Percentiles rank a stretch among this genome's conserved stretches.
Conservation (phyloP, 1,140 invertebrate genomes). For the Ladona fulva region DNA sequence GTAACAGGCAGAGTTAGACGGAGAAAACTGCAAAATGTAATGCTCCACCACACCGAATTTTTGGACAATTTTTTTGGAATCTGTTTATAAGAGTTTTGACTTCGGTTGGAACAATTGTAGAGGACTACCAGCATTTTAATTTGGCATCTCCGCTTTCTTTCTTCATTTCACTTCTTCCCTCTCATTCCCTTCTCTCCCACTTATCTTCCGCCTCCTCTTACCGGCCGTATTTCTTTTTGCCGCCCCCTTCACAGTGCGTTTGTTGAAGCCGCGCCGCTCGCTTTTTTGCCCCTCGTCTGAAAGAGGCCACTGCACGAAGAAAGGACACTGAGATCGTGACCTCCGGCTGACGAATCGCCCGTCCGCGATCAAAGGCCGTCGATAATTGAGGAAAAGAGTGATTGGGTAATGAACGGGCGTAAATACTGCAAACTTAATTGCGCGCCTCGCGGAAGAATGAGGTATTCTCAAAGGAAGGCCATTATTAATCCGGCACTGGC, state of each 20-base stretch:
- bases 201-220: background rate
- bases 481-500: no score
- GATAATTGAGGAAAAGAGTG: background rate
- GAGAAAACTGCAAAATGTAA: no score
- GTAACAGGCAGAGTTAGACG: no score
- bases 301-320: no score
- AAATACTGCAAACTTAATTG: background rate
- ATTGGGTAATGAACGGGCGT: background rate
- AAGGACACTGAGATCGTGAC: background rate
- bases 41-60: no score
- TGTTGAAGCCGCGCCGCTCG: no score
- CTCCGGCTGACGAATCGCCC: background rate
- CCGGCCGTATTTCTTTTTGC: background rate
- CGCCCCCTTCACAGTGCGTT: background rate
- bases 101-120: no score
- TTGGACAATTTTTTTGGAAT: no score
- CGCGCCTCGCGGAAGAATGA: background rate
- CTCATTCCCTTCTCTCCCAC: background rate
- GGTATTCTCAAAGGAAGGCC: no score
- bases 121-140: background rate
- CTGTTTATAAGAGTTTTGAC: no score
- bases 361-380: background rate
- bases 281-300: no score
- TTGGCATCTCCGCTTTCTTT: background rate
- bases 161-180: background rate